phyloP scores from a whole-genome alignment of 2,888 invertebrate species.

The Criorhina ranunculi region DNA sequence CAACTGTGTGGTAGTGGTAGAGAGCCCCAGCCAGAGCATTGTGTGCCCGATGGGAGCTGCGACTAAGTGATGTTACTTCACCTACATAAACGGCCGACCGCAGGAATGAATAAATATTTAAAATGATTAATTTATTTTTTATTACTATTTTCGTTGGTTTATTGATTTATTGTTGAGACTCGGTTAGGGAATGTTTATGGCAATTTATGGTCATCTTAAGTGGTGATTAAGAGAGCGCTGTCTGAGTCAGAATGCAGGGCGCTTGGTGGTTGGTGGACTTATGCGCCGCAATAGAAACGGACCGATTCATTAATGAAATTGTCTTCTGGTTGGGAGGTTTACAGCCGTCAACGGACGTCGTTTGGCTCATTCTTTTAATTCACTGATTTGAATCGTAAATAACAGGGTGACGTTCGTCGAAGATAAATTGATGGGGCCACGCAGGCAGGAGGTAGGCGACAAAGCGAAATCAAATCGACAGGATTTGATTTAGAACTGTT shows the following conservation, averaged over 20 bases:
- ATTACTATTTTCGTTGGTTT: conserved; percentile 83
- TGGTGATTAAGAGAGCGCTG: conserved; percentile 74
- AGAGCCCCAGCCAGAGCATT: conserved; percentile 29
- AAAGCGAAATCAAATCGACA: conserved; percentile 75
- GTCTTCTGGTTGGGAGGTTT: conserved; percentile 76
- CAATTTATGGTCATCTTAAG: conserved; percentile 77
- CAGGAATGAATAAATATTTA: conserved; percentile 82
- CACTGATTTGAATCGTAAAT: conserved; percentile 76
- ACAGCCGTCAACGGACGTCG: conserved; percentile 75
- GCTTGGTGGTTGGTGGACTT: conserved; percentile 35
- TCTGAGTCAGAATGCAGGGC: conserved; percentile 56
- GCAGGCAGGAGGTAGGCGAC: conserved; percentile 74
- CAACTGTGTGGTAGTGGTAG: conserved; percentile 19
- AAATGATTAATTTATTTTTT: conserved; percentile 85
- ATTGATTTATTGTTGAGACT: conserved; percentile 82
- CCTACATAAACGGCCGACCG: conserved; percentile 67
- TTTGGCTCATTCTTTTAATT: conserved; percentile 74
- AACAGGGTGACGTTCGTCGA: conserved; percentile 68
- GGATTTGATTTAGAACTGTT: conserved; percentile 68
- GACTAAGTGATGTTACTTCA: conserved; percentile 72
- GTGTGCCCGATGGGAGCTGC: conserved; percentile 63
- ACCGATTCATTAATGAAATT: conserved; percentile 76
- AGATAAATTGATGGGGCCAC: conserved; percentile 60
- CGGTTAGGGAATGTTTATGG: conserved; percentile 74
- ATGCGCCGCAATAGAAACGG: conserved; percentile 38